phyloP scores from a whole-genome alignment of 2,888 invertebrate species.

The Chloroclystis v-ata region DNA sequence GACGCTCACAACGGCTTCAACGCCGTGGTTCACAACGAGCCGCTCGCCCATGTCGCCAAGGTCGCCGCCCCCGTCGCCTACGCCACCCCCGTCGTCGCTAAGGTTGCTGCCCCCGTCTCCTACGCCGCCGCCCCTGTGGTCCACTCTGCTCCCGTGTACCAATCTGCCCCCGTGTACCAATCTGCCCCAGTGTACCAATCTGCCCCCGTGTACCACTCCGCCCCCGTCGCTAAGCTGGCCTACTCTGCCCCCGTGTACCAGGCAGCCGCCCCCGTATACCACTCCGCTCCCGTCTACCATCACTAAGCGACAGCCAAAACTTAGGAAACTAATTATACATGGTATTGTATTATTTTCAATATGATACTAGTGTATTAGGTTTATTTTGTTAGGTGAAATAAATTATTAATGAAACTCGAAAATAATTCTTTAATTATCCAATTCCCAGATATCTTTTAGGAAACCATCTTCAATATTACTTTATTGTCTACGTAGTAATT shows the following conservation, averaged over 20 bases:
- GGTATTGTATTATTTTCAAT: slow-evolving; percentile 39
- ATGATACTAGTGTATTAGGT: slow-evolving; percentile 27
- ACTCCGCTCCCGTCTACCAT: slow-evolving; percentile 51
- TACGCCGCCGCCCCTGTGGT: slow-evolving; percentile 39
- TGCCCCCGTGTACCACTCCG: slow-evolving; percentile 46
- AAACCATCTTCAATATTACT: too few relatives aligned
- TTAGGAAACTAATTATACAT: slow-evolving; percentile 38
- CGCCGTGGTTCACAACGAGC: slow-evolving; percentile 74
- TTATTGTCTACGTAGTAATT: too few relatives aligned
- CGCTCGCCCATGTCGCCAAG: slow-evolving; percentile 44
- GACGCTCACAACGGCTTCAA: slow-evolving; percentile 74
- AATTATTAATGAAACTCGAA: slow-evolving; percentile 36
- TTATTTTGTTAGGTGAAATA: slow-evolving; percentile 45
- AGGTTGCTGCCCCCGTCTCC: slow-evolving; percentile 48
- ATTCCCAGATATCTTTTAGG: too few relatives aligned
- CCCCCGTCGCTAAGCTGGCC: slow-evolving; percentile 54
- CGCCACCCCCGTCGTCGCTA: slow-evolving; percentile 37
- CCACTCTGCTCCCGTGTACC: slow-evolving; percentile 37
- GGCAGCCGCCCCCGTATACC: slow-evolving; percentile 41
- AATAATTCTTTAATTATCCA: not conserved
- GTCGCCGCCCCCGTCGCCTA: slow-evolving; percentile 47
- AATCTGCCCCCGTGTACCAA: slow-evolving; percentile 33
- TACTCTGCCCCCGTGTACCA: slow-evolving; percentile 52
- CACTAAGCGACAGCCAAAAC: slow-evolving; percentile 58
- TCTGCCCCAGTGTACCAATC: slow-evolving; percentile 43